Evolutionary conservation across 35 echinoderm and acorn worm species (phyloP).

Genomic region (Stichopus chloronotus): DNA sequence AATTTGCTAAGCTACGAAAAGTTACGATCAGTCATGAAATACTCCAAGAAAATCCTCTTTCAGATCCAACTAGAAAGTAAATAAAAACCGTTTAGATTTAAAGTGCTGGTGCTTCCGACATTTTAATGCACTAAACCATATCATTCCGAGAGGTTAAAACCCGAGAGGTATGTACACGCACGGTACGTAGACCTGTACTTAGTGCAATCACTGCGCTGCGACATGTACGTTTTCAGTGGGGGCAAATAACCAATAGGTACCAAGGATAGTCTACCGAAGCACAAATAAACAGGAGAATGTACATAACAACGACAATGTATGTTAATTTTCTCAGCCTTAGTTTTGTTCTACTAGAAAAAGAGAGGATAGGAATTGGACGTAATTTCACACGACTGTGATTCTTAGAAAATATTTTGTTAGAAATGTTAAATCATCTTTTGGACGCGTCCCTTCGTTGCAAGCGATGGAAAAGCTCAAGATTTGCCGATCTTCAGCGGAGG

Average conservation of each 20-base stretch:
- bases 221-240: background rate
- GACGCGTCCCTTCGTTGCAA: no score
- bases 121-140: background rate
- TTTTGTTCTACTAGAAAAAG: no score
- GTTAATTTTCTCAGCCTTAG: background rate
- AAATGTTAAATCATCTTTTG: no score
- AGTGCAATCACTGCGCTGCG: background rate
- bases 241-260: background rate
- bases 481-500: no score
- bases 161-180: background rate
- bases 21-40: background rate
- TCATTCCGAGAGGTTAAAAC: background rate
- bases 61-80: background rate
- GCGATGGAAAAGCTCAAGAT: no score
- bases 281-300: background rate
- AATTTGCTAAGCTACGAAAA: background rate
- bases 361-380: no score
- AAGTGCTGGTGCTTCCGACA: background rate
- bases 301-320: background rate
- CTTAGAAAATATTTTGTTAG: no score
- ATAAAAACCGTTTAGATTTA: background rate
- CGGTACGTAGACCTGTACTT: background rate
- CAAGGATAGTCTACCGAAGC: background rate
- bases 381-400: no score
- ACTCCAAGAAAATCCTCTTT: background rate